Percentiles rank a stretch among this genome's conserved stretches.
Evolutionary conservation across 2,113 vertebrate genomes (phyloP).

Genomic region (Aplodontia rufa): DNA sequence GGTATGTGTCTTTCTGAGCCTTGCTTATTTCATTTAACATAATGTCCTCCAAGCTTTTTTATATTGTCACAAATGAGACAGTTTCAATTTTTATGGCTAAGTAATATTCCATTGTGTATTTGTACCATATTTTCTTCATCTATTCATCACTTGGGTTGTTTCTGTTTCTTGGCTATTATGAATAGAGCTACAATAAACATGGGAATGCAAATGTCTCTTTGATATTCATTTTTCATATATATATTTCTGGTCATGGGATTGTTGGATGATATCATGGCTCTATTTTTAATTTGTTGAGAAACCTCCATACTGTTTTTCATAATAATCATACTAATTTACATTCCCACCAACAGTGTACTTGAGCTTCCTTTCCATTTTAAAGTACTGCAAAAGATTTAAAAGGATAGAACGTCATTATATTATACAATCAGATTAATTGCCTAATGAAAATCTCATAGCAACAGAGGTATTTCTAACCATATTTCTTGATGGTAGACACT

Average conservation of each 20-base stretch:
- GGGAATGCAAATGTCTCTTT: not conserved
- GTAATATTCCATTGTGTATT: too few species aligned
- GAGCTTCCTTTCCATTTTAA: not conserved
- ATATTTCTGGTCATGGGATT: too few species aligned
- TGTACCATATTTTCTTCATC: not conserved
- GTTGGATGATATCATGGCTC: too few species aligned
- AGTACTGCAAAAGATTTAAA: slow-evolving; percentile 10
- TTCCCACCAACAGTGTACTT: not conserved
- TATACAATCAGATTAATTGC: not conserved
- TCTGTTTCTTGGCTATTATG: not conserved
- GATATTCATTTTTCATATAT: too few species aligned
- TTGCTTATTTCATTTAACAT: not conserved
- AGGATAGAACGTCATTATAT: not conserved
- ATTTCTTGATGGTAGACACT: not conserved
- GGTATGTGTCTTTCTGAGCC: not conserved
- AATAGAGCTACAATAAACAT: not conserved
- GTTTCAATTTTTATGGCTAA: not conserved
- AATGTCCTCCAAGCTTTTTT: not conserved
- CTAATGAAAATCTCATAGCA: not conserved
- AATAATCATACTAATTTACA: too few species aligned
- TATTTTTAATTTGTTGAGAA: too few species aligned
- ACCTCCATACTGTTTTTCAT: too few species aligned
- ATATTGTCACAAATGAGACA: not conserved
- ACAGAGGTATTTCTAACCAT: not conserved
- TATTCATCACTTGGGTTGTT: not conserved